phyloP scores from a whole-genome alignment of 2,888 invertebrate species.

The Argynnis bischoffii region DNA sequence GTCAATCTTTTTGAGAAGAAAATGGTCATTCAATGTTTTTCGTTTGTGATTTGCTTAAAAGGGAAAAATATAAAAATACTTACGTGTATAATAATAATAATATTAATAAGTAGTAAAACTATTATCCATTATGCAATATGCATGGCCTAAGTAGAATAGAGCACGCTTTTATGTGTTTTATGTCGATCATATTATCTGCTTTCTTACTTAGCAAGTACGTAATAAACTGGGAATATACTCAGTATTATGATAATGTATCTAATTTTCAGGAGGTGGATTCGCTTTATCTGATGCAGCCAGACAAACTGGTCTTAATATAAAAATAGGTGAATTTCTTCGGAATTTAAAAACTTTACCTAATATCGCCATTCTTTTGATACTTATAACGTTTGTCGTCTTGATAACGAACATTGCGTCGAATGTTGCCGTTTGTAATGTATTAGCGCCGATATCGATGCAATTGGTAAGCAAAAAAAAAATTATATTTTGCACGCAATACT shows the following conservation, averaged over 20 bases:
- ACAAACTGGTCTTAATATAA: constrained; percentile 55
- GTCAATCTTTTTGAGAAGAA: too few relatives aligned
- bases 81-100: too few relatives aligned
- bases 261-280: constrained; percentile 62
- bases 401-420: constrained; percentile 72
- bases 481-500: background rate
- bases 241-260: background rate
- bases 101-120: too few relatives aligned
- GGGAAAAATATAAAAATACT: too few relatives aligned
- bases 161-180: too few relatives aligned
- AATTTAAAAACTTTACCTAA: constrained; percentile 48
- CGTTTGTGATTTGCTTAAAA: too few relatives aligned
- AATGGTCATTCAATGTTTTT: too few relatives aligned
- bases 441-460: constrained; percentile 64
- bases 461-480: constrained; percentile 52
- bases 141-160: too few relatives aligned
- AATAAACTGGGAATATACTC: background rate
- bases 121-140: too few relatives aligned
- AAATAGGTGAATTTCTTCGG: constrained; percentile 53
- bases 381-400: constrained; percentile 54
- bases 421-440: constrained; percentile 65
- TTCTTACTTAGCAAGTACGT: too few relatives aligned
- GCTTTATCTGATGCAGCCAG: constrained; percentile 57
- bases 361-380: constrained; percentile 47
- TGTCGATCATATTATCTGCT: too few relatives aligned